Evolutionary conservation across 2,888 invertebrate genomes (phyloP).

Genomic region (Glaucopsyche alexis): DNA sequence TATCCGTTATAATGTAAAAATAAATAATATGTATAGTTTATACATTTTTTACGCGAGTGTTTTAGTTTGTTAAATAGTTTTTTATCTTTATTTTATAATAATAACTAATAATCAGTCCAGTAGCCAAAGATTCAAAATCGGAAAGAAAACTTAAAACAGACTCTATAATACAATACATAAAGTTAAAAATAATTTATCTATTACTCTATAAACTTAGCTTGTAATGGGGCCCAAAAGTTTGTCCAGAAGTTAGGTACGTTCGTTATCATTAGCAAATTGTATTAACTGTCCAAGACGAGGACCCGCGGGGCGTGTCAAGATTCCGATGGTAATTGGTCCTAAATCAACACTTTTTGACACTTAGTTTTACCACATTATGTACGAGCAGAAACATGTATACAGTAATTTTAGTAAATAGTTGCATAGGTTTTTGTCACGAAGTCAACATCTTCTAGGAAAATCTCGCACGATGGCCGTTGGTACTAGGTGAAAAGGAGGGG

Average conservation of each 20-base stretch:
- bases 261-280: slow-evolving; percentile 32
- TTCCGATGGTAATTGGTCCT: slow-evolving; percentile 3
- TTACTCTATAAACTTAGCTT: background rate
- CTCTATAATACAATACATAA: background rate
- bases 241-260: slow-evolving; percentile 27
- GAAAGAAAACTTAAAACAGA: background rate
- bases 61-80: too few relatives aligned
- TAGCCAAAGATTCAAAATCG: background rate
- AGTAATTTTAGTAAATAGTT: background rate
- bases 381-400: background rate
- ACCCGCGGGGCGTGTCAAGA: slow-evolving; percentile 11
- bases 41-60: too few relatives aligned
- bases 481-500: too few relatives aligned
- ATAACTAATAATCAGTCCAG: too few relatives aligned
- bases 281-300: slow-evolving; percentile 25
- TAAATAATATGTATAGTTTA: too few relatives aligned
- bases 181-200: background rate
- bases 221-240: slow-evolving; percentile 22
- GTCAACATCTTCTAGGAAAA: too few relatives aligned
- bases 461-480: too few relatives aligned
- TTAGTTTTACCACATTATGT: background rate
- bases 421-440: too few relatives aligned
- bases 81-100: too few relatives aligned
- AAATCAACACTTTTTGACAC: slow-evolving; percentile 25
- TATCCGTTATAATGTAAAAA: too few relatives aligned